A percentile compares a stretch with the other conserved stretches of the same genome.
Evolutionary conservation across 2,113 vertebrate genomes (phyloP).

Genomic region (Myiagra hebetior): DNA sequence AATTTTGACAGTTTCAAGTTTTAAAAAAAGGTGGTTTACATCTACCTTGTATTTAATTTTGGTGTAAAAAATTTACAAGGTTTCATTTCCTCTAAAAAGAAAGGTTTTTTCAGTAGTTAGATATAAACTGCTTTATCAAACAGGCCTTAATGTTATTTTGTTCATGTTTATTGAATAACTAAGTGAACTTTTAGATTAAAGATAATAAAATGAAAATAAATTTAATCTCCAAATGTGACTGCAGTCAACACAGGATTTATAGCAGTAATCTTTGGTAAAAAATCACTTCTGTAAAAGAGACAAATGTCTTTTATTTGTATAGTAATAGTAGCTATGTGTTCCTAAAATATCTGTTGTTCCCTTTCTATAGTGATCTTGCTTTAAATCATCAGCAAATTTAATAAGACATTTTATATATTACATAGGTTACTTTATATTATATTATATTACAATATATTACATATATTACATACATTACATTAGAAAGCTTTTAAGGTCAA

Average conservation of each 20-base stretch:
- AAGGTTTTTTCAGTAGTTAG: fast-evolving
- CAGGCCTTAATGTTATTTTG: not conserved
- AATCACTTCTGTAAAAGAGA: not conserved
- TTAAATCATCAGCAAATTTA: not conserved
- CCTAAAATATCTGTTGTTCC: not conserved
- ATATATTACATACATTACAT: not conserved
- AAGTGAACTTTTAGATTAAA: not conserved
- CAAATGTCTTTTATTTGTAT: not conserved
- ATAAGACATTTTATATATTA: not conserved
- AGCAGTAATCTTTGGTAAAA: not conserved
- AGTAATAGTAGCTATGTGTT: not conserved
- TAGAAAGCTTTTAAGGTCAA: not conserved
- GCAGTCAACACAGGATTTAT: fast-evolving
- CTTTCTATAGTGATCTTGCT: not conserved
- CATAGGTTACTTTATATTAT: not conserved
- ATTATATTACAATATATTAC: not conserved
- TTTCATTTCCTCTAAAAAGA: not conserved
- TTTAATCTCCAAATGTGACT: not conserved
- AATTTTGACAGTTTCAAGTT: not conserved
- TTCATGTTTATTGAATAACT: not conserved
- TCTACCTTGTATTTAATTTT: not conserved
- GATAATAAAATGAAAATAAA: not conserved
- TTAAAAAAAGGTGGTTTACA: not conserved
- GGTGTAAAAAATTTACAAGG: not conserved
- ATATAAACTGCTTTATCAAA: not conserved